A percentile compares a stretch with the other conserved stretches of the same genome.
Evolutionary conservation across 2,888 invertebrate species (phyloP).

Genomic region (Elaeidobius kamerunicus): DNA sequence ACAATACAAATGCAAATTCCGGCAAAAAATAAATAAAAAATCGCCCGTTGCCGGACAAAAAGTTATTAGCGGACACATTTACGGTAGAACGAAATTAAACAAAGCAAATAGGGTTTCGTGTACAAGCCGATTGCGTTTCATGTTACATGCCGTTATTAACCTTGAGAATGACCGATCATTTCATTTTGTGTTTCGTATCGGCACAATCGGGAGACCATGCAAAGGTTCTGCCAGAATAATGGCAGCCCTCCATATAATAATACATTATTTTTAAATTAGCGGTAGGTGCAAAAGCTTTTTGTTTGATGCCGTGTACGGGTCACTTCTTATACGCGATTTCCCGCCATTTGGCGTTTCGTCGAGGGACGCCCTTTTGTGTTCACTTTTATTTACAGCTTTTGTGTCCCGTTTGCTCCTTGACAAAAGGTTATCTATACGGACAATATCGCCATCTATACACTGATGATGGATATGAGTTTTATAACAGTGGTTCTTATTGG

Average conservation of each 20-base stretch:
- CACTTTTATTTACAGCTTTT: slow-evolving; percentile 16
- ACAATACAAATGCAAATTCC: background rate
- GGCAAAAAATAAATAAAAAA: no score
- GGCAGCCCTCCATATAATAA: slow-evolving; percentile 7
- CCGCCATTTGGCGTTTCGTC: slow-evolving; percentile 2
- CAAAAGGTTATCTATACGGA: no score
- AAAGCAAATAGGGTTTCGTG: slow-evolving; percentile 42
- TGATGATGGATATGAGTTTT: no score
- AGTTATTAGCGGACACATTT: slow-evolving; percentile 1
- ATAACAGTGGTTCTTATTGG: no score
- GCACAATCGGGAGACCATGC: slow-evolving; percentile 37
- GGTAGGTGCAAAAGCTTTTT: slow-evolving; percentile 11
- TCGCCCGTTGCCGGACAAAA: no score
- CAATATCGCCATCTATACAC: no score
- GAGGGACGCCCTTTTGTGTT: slow-evolving; percentile 11
- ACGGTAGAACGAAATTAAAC: slow-evolving; percentile 25
- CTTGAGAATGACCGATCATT: slow-evolving; percentile 47
- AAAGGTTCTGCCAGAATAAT: slow-evolving; percentile 22
- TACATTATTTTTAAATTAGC: slow-evolving; percentile 19
- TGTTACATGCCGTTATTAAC: slow-evolving; percentile 39
- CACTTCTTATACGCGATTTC: no score
- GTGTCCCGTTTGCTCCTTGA: background rate
- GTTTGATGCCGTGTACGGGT: slow-evolving; percentile 2
- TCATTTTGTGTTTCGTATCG: slow-evolving; percentile 42
- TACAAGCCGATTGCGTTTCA: slow-evolving; percentile 40